phyloP scores from a whole-genome alignment of 2,888 invertebrate species.

The Macroteleia sp. region DNA sequence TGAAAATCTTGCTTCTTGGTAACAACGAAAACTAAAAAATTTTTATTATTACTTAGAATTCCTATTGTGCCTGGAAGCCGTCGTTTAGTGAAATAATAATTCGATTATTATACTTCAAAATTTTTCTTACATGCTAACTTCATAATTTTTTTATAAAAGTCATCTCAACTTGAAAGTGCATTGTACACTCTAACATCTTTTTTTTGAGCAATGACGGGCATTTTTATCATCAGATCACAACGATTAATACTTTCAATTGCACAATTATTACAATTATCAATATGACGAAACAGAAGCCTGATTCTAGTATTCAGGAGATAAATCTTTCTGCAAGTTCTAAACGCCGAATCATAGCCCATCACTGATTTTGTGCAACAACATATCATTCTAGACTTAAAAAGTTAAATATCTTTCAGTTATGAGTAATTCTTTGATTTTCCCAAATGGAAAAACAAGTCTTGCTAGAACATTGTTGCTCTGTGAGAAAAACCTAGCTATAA shows the following conservation, averaged over 20 bases:
- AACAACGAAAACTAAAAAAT: no score
- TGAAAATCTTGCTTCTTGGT: no score
- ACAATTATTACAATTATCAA: constrained; percentile 22
- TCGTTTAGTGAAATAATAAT: no score
- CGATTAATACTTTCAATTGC: constrained; percentile 54
- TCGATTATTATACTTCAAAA: constrained; percentile 37
- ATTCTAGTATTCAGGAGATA: background rate
- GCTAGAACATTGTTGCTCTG: no score
- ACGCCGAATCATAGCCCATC: constrained; percentile 46
- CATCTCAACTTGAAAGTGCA: constrained; percentile 46
- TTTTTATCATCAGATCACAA: constrained; percentile 36
- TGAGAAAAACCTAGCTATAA: no score
- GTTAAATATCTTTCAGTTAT: constrained; percentile 28
- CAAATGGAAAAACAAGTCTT: no score
- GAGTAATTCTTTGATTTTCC: constrained; percentile 47
- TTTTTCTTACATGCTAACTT: constrained; percentile 33
- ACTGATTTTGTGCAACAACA: constrained; percentile 54
- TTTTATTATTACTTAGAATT: no score
- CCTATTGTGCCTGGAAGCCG: no score
- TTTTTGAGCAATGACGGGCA: constrained; percentile 60
- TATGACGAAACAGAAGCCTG: background rate
- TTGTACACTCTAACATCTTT: constrained; percentile 38
- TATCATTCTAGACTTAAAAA: constrained; percentile 34
- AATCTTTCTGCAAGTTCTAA: no score
- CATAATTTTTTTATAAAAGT: constrained; percentile 52